Conservation (phyloP, 1,140 invertebrate species). For the Megathymus violae region DNA sequence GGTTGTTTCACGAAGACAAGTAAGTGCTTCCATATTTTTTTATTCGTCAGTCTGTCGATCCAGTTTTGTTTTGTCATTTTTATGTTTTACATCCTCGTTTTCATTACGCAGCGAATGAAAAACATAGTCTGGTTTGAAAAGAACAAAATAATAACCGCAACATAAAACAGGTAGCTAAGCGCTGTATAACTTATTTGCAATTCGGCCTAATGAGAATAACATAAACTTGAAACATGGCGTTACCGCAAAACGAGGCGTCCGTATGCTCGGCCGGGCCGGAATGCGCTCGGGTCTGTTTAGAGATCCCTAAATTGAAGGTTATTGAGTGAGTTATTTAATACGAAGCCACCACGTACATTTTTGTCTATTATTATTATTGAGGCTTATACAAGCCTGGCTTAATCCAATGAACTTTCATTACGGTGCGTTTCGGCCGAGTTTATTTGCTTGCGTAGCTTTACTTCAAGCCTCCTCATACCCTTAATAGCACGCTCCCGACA, state of each 20-base stretch:
- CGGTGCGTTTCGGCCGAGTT: slow-evolving; percentile 67
- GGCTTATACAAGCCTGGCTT: slow-evolving; percentile 66
- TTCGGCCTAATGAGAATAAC: slow-evolving; percentile 70
- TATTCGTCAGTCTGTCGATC: slow-evolving; percentile 30
- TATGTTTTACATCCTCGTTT: slow-evolving; percentile 19
- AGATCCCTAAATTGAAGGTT: slow-evolving; percentile 72
- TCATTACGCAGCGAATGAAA: slow-evolving; percentile 18
- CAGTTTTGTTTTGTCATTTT: slow-evolving; percentile 27
- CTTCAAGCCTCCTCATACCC: slow-evolving; percentile 64
- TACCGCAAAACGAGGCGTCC: slow-evolving; percentile 43
- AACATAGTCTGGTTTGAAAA: slow-evolving; percentile 9
- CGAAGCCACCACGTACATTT: slow-evolving; percentile 73
- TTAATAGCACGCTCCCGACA: slow-evolving; percentile 72
- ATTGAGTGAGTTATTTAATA: slow-evolving; percentile 82
- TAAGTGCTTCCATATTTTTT: slow-evolving; percentile 28
- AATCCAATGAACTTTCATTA: slow-evolving; percentile 83
- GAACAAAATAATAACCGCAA: slow-evolving; percentile 23
- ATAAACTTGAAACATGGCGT: slow-evolving; percentile 59
- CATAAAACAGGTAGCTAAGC: slow-evolving; percentile 29
- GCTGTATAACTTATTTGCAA: slow-evolving; percentile 25
- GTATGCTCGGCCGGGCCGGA: slow-evolving; percentile 40
- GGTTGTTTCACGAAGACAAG: slow-evolving; percentile 23
- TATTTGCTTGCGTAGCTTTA: slow-evolving; percentile 73
- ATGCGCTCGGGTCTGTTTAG: slow-evolving; percentile 58
- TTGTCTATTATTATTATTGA: slow-evolving; percentile 81